Conservation (phyloP, 2,888 invertebrate species). For the Therioaphis trifolii region DNA sequence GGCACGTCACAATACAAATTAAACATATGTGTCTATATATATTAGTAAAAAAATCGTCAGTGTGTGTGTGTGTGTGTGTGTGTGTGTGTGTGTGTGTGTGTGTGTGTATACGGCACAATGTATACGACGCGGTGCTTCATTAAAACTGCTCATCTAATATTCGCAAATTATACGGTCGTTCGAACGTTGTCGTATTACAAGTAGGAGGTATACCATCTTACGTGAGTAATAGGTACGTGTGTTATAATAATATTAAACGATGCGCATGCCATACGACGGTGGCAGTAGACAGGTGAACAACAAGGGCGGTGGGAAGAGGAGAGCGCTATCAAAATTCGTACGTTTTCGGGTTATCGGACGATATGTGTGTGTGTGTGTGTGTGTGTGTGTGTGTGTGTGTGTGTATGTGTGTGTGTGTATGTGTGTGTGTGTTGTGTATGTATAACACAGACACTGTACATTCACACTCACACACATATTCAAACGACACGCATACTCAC, state of each 20-base stretch:
- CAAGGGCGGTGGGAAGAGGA: not conserved
- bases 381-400: too few species aligned
- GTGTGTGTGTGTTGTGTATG: too few species aligned
- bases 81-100: not conserved
- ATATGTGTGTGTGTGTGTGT: too few species aligned
- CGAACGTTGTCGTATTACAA: not conserved
- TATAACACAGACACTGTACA: too few species aligned
- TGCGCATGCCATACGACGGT: not conserved
- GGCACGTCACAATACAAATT: not conserved
- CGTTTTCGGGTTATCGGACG: not conserved
- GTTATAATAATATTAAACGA: not conserved
- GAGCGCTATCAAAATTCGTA: not conserved
- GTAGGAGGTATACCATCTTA: too few species aligned
- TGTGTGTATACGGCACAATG: not conserved
- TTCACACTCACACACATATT: too few species aligned
- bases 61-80: not conserved
- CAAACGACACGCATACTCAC: too few species aligned
- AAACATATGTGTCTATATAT: not conserved
- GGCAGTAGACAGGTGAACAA: not conserved
- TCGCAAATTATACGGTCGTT: slow-evolving; percentile 1
- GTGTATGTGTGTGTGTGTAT: too few species aligned
- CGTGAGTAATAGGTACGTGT: not conserved
- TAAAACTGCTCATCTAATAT: slow-evolving; percentile 1
- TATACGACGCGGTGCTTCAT: not conserved
- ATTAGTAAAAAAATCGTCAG: too few species aligned